Conservation (phyloP, 2,888 invertebrate species). For the Ichneumoninae sp. region DNA sequence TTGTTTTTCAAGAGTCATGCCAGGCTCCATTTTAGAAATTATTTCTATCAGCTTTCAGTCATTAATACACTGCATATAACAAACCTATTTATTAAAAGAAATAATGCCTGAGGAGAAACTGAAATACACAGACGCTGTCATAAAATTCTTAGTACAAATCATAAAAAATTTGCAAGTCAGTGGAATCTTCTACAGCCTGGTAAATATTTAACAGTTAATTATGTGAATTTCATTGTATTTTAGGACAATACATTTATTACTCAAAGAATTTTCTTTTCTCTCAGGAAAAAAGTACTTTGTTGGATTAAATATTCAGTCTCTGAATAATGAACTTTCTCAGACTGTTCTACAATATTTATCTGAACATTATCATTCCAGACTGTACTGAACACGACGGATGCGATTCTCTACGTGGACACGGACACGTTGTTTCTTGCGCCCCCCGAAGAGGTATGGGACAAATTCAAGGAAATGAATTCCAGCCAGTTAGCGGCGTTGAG, state of each 20-base stretch:
- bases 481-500: conserved; percentile 95
- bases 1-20: neutral
- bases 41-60: neutral
- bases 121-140: neutral
- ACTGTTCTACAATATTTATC: neutral
- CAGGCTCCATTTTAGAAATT: neutral
- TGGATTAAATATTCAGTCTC: no score
- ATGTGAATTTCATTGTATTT: neutral
- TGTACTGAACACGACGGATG: conserved; percentile 91
- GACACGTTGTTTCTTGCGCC: conserved; percentile 95
- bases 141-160: neutral
- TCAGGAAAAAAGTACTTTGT: neutral
- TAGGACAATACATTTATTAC: neutral
- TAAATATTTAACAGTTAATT: neutral
- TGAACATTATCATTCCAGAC: conserved; percentile 85
- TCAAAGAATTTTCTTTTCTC: neutral
- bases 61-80: neutral
- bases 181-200: neutral
- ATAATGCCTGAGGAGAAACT: neutral
- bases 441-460: conserved; percentile 92
- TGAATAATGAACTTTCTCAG: no score
- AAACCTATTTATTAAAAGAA: neutral
- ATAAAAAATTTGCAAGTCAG: neutral
- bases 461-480: conserved; percentile 92
- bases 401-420: conserved; percentile 96